These are phyloP conservation scores for Silurus glanis DNA, from an alignment of 2,113 vertebrate genomes.

Conservation along the genomic window DNA sequence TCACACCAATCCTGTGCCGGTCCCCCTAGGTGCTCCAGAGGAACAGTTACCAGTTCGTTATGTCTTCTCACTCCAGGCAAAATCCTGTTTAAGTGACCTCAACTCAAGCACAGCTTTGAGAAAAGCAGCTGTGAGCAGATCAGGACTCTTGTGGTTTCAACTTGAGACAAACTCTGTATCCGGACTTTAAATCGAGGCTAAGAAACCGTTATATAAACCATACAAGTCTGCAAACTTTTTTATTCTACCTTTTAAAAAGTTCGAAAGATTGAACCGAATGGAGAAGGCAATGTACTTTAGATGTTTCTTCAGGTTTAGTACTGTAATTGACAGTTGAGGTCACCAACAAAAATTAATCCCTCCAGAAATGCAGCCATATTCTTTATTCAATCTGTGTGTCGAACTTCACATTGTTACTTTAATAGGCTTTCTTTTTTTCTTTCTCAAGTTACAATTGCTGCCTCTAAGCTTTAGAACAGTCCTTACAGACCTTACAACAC, in stretches of 20 bases:
- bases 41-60: neutral
- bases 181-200: neutral
- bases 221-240: neutral
- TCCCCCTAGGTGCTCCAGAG: neutral
- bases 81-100: neutral
- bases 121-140: neutral
- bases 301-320: neutral
- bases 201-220: neutral
- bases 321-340: too few relatives aligned
- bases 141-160: neutral
- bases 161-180: neutral
- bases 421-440: too few relatives aligned
- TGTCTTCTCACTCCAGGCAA: neutral
- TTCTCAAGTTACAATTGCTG: too few relatives aligned
- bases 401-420: neutral
- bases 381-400: neutral
- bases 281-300: neutral
- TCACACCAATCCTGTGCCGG: neutral
- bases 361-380: neutral
- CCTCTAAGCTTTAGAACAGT: too few relatives aligned
- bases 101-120: neutral
- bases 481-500: too few relatives aligned
- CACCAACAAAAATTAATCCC: neutral
- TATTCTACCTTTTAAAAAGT: neutral
- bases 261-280: neutral